Base-by-base conservation (phyloP, 2,113 vertebrate species). In the Axis porcinus region DNA sequence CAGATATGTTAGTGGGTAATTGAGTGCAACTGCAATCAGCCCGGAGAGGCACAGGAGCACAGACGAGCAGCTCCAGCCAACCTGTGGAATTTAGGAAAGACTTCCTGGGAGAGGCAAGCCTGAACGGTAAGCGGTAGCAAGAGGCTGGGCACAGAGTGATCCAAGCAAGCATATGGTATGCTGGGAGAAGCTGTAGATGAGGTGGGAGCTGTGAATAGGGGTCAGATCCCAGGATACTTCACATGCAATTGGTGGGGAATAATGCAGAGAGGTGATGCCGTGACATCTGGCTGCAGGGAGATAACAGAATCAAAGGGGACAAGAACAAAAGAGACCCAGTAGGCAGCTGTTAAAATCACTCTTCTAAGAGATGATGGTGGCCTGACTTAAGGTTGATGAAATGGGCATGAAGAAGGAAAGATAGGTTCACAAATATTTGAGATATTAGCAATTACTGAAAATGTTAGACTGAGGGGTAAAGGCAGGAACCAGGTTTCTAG, bases 31-130 rank as follows among this genome's bases (percentile, higher is more conserved):
- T 62, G 25, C 33, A 82, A 23, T 91, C 28, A 85, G 27, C 28
- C 33, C 55, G 1, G 10, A 28, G 60, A 86, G 27, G 57, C 5
- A 2, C 0, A 82, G 40, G 17, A 52, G 13, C 33, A 89, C 15
- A 86, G 60, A 36, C 50, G 16, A 62, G 64, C 30, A 57, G 3
- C 21, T 28, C 9, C 7, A 52, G 21, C 5, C 15, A 76, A 13
- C 13, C 52, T 30, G 12, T 27, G 15, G 78, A 9, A 6, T 40
- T 74, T 17, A 47, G 36, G 76, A 21, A 93, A 55, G 76, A 5
- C 54, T 86, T 91, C 93, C 78, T 94, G 36, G 36, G 36, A 64
- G 47, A 85, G 64, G 81, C 14, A 21, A n/a, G 54, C 45, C 25
- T 62, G 36, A 76, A 21, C 43, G 45, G 6, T 62, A n/a, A 30